These are phyloP conservation scores for Drosophila phalerata DNA, from an alignment of 2,888 invertebrate genomes.

Conservation along the genomic window DNA sequence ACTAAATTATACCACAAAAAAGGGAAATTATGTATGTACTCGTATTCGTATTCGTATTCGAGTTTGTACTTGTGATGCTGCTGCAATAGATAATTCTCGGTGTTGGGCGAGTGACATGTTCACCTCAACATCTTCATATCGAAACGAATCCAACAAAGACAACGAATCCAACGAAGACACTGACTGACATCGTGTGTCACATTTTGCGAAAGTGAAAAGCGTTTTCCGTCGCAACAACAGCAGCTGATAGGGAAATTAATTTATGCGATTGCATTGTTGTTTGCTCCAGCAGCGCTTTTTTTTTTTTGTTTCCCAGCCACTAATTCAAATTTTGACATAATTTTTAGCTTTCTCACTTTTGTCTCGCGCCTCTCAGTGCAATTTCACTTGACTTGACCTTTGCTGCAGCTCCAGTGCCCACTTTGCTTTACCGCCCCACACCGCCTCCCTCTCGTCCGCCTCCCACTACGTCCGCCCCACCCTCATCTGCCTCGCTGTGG, in stretches of 20 bases:
- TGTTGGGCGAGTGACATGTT: constrained; percentile 36
- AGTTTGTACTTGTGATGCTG: constrained; percentile 14
- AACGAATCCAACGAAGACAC: constrained; percentile 16
- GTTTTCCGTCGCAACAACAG: constrained; percentile 48
- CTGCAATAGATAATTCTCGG: constrained; percentile 44
- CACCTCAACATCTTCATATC: constrained; percentile 41
- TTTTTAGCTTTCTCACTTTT: constrained; percentile 79
- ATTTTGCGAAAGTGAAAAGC: constrained; percentile 75
- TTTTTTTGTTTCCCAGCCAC: constrained; percentile 51
- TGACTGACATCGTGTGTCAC: constrained; percentile 24
- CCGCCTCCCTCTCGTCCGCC: neutral
- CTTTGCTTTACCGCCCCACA: neutral
- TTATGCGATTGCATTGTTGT: constrained; percentile 64
- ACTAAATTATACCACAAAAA: constrained; percentile 54
- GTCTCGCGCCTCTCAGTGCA: constrained; percentile 48
- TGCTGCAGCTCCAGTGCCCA: constrained; percentile 31
- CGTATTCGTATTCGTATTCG: no score
- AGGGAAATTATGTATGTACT: constrained; percentile 43
- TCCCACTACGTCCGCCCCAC: neutral
- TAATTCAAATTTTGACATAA: constrained; percentile 81
- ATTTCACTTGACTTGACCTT: constrained; percentile 79
- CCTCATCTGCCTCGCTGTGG: neutral
- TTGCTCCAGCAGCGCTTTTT: constrained; percentile 19
- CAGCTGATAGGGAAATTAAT: constrained; percentile 73
- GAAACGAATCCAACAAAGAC: constrained; percentile 23